Percentiles rank a stretch among this genome's conserved stretches.
These are phyloP conservation scores for Tamias sibiricus DNA, from an alignment of 2,113 vertebrate species.

Conservation along the genomic window DNA sequence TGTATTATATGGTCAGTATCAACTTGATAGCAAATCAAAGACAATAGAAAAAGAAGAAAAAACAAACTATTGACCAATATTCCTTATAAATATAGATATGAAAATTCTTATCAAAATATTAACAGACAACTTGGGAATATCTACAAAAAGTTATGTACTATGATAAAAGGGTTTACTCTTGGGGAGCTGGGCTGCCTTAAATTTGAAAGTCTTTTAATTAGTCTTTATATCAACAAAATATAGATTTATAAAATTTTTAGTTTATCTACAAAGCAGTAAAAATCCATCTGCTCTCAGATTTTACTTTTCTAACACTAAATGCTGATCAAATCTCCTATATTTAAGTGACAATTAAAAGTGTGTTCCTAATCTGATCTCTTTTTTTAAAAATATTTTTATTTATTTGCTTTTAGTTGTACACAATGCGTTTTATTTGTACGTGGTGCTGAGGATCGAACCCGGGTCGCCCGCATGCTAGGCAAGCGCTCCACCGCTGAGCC, in stretches of 20 bases:
- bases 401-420: too few relatives aligned
- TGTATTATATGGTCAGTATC: not conserved
- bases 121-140: slow-evolving; percentile 19
- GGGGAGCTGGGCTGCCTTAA: not conserved
- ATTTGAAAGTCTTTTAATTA: not conserved
- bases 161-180: not conserved
- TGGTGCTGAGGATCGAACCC: too few relatives aligned
- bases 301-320: not conserved
- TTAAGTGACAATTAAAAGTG: not conserved
- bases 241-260: not conserved
- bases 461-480: too few relatives aligned
- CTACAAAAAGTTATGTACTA: not conserved
- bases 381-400: too few relatives aligned
- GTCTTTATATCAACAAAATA: not conserved
- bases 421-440: too few relatives aligned
- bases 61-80: not conserved
- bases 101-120: slow-evolving; percentile 28
- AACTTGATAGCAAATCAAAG: slow-evolving; percentile 3
- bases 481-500: too few relatives aligned
- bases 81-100: not conserved
- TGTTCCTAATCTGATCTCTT: not conserved
- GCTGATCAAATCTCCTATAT: not conserved
- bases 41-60: not conserved
- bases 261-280: slow-evolving; percentile 25
- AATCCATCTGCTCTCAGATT: not conserved